Conservation (phyloP, 1,140 invertebrate species). For the Microplitis demolitor region DNA sequence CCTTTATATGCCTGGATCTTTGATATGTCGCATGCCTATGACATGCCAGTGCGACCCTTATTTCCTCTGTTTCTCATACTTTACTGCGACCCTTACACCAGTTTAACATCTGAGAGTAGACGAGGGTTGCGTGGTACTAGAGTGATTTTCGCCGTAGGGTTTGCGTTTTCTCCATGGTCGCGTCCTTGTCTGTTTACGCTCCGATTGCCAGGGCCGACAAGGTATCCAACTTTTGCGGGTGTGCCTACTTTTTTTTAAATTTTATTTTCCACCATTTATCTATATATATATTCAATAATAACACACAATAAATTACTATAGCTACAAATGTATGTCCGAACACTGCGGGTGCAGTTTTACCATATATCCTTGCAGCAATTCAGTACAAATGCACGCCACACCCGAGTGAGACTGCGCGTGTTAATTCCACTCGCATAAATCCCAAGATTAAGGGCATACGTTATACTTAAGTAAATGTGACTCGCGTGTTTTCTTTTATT, state of each 20-base stretch:
- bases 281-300: background rate
- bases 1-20: constrained; percentile 25
- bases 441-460: constrained; percentile 52
- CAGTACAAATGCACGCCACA: constrained; percentile 17
- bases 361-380: constrained; percentile 2
- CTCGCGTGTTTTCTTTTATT: constrained; percentile 20
- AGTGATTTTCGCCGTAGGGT: too few species aligned
- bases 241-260: background rate
- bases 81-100: background rate
- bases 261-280: background rate
- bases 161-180: background rate
- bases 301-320: too few species aligned
- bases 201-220: background rate
- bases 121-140: background rate
- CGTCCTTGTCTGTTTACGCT: background rate
- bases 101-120: background rate
- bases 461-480: constrained; percentile 54
- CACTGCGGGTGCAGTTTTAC: constrained; percentile 2
- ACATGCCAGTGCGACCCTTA: constrained; percentile 15
- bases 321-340: background rate
- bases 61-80: constrained; percentile 7
- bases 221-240: background rate
- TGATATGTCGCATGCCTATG: constrained; percentile 22
- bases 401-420: constrained; percentile 30
- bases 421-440: constrained; percentile 55